Evolutionary conservation across 1,140 invertebrate species (phyloP), one percentile per base, ranked within the genome.

Genomic region (Drosophila dunni): DNA sequence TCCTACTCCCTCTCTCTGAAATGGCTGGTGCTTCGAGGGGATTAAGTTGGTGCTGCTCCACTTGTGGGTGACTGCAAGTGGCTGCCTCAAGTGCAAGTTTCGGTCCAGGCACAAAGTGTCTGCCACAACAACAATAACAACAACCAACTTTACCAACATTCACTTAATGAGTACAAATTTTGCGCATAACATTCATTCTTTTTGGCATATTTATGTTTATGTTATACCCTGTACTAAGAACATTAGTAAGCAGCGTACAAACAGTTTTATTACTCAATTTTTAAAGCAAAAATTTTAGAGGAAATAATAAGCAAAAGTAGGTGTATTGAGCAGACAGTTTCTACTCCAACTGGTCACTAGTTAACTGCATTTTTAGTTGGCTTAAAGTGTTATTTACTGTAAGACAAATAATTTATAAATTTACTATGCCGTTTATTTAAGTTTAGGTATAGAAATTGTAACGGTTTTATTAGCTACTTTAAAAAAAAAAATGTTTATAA

Each of bases 31-130:
- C 40, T 13, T 13, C 40, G 40, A 7, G 40, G 40, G n/a, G 40
- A n/a, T 42, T 42, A 13, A 13, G 40, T 11, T 42, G 40, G 3
- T 42, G 40, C n/a, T 42, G 40, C 40, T 13, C 40, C 40, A 42
- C 40, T 33, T 40, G 34, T 40, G 53, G 53, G 13, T 20, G 34
- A 45, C 38, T 65, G 68, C 68, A 72, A 69, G 62, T 69, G 46
- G 65, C 45, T 44, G 57, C 48, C 67, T 86, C 78, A 68, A 72
- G 67, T 71, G 71, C 46, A 82, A 79, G 54, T 72, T 76, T 62
- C 67, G 74, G 61, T 64, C 62, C 46, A 79, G 11, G 17, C 29
- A 64, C 60, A 46, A 54, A 46, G 68, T 75, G 75, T 81, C 63
- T 78, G 69, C 70, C 62, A 69, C 78, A 56, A 38, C 11, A 61